A percentile compares a stretch with the other conserved stretches of the same genome.
Evolutionary conservation across 2,113 vertebrate species (phyloP).

Genomic region (Pterophyllum scalare): DNA sequence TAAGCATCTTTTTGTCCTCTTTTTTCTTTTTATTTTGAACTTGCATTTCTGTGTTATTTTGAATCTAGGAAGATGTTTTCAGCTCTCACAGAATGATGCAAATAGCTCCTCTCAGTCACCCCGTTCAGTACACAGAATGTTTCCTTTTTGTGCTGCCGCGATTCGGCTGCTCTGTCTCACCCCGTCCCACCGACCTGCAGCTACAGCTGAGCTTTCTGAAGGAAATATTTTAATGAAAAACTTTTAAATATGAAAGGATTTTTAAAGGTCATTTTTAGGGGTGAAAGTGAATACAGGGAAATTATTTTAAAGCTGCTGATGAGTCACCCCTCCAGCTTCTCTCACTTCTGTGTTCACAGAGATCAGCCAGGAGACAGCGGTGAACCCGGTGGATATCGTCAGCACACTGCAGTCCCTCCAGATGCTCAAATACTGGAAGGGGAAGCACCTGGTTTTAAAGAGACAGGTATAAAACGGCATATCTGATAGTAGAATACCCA

Average conservation of each 20-base stretch:
- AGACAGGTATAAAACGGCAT: slow-evolving; percentile 85
- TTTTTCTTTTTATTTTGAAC: neutral
- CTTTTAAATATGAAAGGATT: neutral
- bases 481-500: accelerated
- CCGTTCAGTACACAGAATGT: neutral
- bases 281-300: neutral
- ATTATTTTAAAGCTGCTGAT: neutral
- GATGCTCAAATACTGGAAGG: slow-evolving; percentile 99
- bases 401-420: slow-evolving; percentile 97
- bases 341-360: slow-evolving; percentile 77
- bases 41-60: neutral
- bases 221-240: neutral
- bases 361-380: slow-evolving; percentile 97
- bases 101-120: neutral
- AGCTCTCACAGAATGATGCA: neutral
- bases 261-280: neutral
- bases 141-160: neutral
- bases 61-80: neutral
- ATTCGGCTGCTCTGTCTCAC: neutral
- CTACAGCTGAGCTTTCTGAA: neutral
- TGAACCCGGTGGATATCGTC: slow-evolving; percentile 97
- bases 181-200: neutral
- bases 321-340: neutral
- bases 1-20: neutral
- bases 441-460: slow-evolving; percentile 96